phyloP scores from a whole-genome alignment of 2,113 vertebrate species.

The Otocyon megalotis region DNA sequence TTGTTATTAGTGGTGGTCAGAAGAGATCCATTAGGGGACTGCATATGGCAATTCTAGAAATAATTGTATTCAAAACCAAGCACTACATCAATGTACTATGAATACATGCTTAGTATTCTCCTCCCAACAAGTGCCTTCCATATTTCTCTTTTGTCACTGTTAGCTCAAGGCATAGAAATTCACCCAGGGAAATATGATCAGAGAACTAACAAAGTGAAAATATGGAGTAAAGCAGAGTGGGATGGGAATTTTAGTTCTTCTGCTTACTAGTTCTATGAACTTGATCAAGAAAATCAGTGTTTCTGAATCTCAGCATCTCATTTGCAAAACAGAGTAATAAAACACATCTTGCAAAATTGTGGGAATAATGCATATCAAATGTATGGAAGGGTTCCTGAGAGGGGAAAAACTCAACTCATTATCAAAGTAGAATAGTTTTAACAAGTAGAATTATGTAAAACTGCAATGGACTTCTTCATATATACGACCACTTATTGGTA shows the following conservation, averaged over 20 bases:
- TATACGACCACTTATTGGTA: neutral
- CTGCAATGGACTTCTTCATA: neutral
- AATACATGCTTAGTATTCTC: neutral
- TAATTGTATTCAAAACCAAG: conserved; percentile 31
- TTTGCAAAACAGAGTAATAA: conserved; percentile 28
- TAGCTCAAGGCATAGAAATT: conserved; percentile 30
- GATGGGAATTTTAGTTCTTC: neutral
- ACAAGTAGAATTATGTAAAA: neutral
- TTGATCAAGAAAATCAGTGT: conserved; percentile 37
- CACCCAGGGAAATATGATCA: neutral
- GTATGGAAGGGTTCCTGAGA: neutral
- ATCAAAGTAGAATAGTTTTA: neutral
- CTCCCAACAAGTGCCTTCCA: neutral
- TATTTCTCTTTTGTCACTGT: neutral
- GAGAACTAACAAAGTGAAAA: conserved; percentile 15
- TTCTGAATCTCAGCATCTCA: conserved; percentile 24
- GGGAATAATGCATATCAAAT: neutral
- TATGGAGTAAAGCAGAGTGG: neutral
- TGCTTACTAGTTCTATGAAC: neutral
- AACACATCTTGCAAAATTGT: neutral
- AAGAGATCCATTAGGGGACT: neutral
- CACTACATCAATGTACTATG: neutral
- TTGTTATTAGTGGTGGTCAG: conserved; percentile 19
- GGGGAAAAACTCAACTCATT: neutral
- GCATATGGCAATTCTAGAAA: conserved; percentile 14